Percentiles rank a stretch among this genome's conserved stretches.
Evolutionary conservation across 2,113 vertebrate species (phyloP).

Genomic region (Pteronura brasiliensis): DNA sequence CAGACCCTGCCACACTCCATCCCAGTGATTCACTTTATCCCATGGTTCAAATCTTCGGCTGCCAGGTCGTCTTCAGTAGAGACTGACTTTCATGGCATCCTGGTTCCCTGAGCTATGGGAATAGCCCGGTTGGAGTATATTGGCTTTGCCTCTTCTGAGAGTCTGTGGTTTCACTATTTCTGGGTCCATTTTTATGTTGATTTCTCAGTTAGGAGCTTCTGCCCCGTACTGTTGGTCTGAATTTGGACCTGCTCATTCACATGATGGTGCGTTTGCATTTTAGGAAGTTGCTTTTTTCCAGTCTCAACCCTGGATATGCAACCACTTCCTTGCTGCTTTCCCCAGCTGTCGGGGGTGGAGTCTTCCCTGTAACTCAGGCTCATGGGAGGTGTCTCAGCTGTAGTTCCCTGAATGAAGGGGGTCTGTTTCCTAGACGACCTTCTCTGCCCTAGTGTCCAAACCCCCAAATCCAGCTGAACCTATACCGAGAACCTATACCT

Average conservation of each 20-base stretch:
- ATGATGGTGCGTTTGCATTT: not conserved
- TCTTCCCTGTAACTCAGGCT: not conserved
- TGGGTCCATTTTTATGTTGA: not conserved
- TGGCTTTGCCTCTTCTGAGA: not conserved
- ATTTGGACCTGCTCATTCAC: not conserved
- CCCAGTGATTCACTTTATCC: not conserved
- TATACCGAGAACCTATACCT: not conserved
- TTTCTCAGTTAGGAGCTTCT: not conserved
- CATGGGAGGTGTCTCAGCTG: not conserved
- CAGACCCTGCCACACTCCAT: not conserved
- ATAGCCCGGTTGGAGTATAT: not conserved
- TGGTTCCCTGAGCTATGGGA: not conserved
- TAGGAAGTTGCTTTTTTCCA: not conserved
- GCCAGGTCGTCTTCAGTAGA: not conserved
- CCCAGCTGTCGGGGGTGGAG: not conserved
- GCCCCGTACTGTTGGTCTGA: not conserved
- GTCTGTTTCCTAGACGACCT: not conserved
- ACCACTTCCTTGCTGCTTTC: not conserved
- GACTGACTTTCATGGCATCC: not conserved
- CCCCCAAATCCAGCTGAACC: not conserved
- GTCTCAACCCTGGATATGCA: not conserved
- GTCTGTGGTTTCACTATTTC: not conserved
- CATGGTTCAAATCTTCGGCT: not conserved
- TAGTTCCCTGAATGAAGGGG: not conserved
- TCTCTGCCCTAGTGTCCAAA: not conserved